A percentile compares a stretch with the other conserved stretches of the same genome.
Evolutionary conservation across 2,888 invertebrate genomes (phyloP).

Genomic region (Apamea sordens): DNA sequence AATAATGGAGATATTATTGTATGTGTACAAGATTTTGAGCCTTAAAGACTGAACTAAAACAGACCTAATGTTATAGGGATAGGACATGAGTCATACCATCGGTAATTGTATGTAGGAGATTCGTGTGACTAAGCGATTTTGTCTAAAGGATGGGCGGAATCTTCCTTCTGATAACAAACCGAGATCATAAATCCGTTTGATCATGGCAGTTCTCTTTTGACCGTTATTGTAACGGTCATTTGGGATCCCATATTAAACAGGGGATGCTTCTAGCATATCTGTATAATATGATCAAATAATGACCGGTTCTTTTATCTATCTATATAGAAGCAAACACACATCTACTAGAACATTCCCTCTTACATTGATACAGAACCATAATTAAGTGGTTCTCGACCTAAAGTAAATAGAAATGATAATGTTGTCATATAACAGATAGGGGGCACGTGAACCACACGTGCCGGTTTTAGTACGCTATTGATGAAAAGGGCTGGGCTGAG

Average conservation of each 20-base stretch:
- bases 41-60: not conserved
- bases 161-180: not conserved
- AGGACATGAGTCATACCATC: slow-evolving; percentile 18
- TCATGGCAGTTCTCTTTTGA: slow-evolving; percentile 2
- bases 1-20: not conserved
- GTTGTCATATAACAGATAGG: slow-evolving; percentile 26
- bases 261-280: not conserved
- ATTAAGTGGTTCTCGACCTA: slow-evolving; percentile 16
- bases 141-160: not conserved
- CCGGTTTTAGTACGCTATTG: slow-evolving; percentile 27
- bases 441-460: slow-evolving; percentile 45
- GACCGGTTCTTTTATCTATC: slow-evolving; percentile 9
- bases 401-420: slow-evolving; percentile 25
- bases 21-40: not conserved
- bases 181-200: slow-evolving; percentile 3
- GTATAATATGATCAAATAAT: not conserved
- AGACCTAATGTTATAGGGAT: not conserved
- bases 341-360: slow-evolving; percentile 16
- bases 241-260: not conserved
- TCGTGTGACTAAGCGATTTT: slow-evolving; percentile 30
- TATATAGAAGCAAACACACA: not conserved
- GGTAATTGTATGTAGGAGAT: not conserved
- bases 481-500: slow-evolving; percentile 20
- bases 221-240: slow-evolving; percentile 1
- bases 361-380: not conserved